These are phyloP conservation scores for Gallirallus australis DNA, from an alignment of 2,797 vertebrate genomes.

Conservation along the genomic window DNA sequence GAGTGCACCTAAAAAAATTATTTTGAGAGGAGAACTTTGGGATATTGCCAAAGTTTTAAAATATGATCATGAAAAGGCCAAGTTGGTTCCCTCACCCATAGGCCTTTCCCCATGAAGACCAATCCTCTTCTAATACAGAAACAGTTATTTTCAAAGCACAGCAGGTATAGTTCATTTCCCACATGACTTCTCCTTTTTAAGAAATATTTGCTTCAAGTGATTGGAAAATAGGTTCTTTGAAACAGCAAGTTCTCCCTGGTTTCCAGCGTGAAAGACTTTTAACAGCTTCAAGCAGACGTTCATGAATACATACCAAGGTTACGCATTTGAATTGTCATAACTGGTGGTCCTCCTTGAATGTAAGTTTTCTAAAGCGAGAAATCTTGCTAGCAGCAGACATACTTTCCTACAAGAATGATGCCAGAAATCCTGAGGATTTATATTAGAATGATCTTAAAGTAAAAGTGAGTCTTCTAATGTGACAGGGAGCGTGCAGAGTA, in stretches of 20 bases:
- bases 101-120: not conserved
- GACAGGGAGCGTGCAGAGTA: not conserved
- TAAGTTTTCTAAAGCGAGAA: not conserved
- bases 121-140: not conserved
- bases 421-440: not conserved
- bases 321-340: not conserved
- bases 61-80: not conserved
- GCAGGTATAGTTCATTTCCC: not conserved
- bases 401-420: not conserved
- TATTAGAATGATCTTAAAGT: not conserved
- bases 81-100: not conserved
- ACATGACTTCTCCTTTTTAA: not conserved
- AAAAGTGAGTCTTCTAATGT: not conserved
- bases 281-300: not conserved
- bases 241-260: not conserved
- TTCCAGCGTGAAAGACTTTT: not conserved
- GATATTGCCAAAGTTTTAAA: not conserved
- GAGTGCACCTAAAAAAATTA: accelerated
- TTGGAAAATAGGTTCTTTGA: not conserved
- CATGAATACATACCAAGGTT: not conserved
- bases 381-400: not conserved
- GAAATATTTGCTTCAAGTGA: not conserved
- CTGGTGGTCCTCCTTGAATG: not conserved
- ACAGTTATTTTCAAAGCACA: not conserved
- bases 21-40: not conserved